Percentiles rank a stretch among this genome's conserved stretches.
These are phyloP conservation scores for Dendropsophus ebraccatus DNA, from an alignment of 2,113 vertebrate genomes.

Conservation along the genomic window DNA sequence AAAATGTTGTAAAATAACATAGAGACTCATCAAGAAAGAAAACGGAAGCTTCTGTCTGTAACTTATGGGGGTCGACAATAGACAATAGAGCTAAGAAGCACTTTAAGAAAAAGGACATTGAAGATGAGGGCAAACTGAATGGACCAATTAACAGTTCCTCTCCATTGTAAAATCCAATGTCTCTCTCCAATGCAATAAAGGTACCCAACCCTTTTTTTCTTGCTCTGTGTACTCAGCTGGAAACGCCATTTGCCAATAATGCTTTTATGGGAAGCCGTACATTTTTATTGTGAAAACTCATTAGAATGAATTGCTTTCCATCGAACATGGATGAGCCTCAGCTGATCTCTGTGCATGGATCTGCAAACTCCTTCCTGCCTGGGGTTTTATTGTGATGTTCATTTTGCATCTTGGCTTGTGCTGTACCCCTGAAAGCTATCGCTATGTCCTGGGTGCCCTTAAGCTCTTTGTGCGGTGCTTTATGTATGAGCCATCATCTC, in stretches of 20 bases:
- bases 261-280: slow-evolving; percentile 39
- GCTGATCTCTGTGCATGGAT: slow-evolving; percentile 51
- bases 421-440: slow-evolving; percentile 47
- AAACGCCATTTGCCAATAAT: slow-evolving; percentile 40
- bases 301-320: slow-evolving; percentile 48
- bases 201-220: background rate
- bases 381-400: slow-evolving; percentile 46
- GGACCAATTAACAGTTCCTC: slow-evolving; percentile 1
- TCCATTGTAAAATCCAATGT: slow-evolving; percentile 19
- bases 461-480: slow-evolving; percentile 34
- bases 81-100: background rate
- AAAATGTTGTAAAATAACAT: background rate
- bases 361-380: slow-evolving; percentile 49
- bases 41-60: background rate
- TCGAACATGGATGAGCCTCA: slow-evolving; percentile 44
- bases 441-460: slow-evolving; percentile 29
- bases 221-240: slow-evolving; percentile 1
- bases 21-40: background rate
- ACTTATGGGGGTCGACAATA: background rate
- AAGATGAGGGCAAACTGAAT: background rate
- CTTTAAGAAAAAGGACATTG: background rate
- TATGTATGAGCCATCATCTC: slow-evolving; percentile 37
- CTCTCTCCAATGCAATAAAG: background rate
- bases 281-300: slow-evolving; percentile 50
- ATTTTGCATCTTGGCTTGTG: slow-evolving; percentile 45